Base-by-base conservation (phyloP, 1,140 invertebrate genomes). In the Lucilia sericata region DNA sequence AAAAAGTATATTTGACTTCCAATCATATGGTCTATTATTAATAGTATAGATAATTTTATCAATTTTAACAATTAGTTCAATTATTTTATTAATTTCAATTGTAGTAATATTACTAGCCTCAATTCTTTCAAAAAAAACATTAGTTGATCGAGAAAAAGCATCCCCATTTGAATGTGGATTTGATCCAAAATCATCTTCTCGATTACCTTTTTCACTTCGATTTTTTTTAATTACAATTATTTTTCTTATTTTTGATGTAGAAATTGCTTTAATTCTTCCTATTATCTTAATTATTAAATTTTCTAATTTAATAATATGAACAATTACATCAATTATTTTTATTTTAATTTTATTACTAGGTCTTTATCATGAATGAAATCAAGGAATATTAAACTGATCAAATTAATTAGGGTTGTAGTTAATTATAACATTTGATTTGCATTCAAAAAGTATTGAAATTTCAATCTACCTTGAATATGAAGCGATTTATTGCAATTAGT, bases 91-190 rank as follows among this genome's bases (percentile, higher is more conserved):
- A 30, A 30, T 30, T 30, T 30, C 25, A 30, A 30, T 30, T 30
- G 25, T 30, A 30, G 25, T 30, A 30, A 30, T 30, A 30, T 30
- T 30, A 30, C 25, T 30, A 30, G 25, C 25, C 42, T 42, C 42
- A 42, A 42, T 42, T 42, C 10, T 42, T 42, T 42, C 42, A 42
- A 42, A 42, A 42, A 7, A 42, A 42, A 42, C 42, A 42, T 42
- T 7, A 42, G 42, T 42, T 42, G 42, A 42, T 30, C 42, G 42
- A 42, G 10, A 42, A 42, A 42, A 42, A 42, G 88, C 78, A 74
- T 92, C 91, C 0, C 92, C 93, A 5, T 93, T 94, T 91, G 93
- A 94, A 92, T 94, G 93, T 91, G 93, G 93, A 88, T 94, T 94
- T 92, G 92, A 93, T 25, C 92, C 92, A 83, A 92, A 92, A 91